phyloP scores from a whole-genome alignment of 2,797 vertebrate species.

The Pterois miles region DNA sequence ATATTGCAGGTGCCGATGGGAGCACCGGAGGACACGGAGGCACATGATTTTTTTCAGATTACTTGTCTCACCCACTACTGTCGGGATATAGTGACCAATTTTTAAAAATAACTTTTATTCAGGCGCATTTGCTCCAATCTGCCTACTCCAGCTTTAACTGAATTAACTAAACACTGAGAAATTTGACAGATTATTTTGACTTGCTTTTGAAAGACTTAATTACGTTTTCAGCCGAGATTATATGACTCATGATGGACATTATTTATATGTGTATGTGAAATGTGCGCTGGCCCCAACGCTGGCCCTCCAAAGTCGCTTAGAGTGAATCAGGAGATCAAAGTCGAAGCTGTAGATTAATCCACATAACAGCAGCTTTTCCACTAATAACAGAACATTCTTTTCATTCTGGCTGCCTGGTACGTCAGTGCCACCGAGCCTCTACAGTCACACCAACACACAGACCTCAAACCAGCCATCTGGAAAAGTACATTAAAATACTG shows the following conservation, averaged over 20 bases:
- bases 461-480: slow-evolving; percentile 1
- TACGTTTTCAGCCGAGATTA: slow-evolving; percentile 29
- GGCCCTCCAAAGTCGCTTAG: slow-evolving; percentile 76
- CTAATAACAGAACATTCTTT: slow-evolving; percentile 83
- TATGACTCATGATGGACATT: slow-evolving; percentile 32
- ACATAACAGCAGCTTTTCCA: slow-evolving; percentile 85
- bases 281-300: slow-evolving; percentile 37
- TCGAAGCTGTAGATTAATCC: slow-evolving; percentile 80
- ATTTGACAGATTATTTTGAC: slow-evolving; percentile 29
- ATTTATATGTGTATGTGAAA: slow-evolving; percentile 37
- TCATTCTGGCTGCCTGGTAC: slow-evolving; percentile 77
- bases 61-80: no score
- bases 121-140: no score
- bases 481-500: neutral
- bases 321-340: slow-evolving; percentile 81
- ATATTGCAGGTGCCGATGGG: no score
- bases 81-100: no score
- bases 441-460: slow-evolving; percentile 10
- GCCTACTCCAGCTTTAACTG: neutral
- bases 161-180: neutral
- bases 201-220: slow-evolving; percentile 24
- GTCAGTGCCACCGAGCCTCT: slow-evolving; percentile 57
- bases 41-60: no score
- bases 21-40: no score
- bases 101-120: no score